A percentile compares a stretch with the other conserved stretches of the same genome.
Conservation (phyloP, 2,888 invertebrate genomes). For the Nebria brevicollis region DNA sequence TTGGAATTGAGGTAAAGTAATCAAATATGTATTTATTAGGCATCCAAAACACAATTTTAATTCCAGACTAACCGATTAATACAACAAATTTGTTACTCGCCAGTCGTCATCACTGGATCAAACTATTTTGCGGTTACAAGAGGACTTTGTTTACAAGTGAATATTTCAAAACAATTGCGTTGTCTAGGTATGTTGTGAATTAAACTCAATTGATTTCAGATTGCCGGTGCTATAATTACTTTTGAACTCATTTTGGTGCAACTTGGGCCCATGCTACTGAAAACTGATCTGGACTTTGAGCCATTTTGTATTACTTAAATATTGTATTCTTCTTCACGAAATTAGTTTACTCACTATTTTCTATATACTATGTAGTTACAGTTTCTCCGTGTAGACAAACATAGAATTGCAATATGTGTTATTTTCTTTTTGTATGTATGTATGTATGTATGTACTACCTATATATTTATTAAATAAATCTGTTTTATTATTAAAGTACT, state of each 20-base stretch:
- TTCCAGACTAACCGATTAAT: slow-evolving; percentile 33
- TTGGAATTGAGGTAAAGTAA: slow-evolving; percentile 60
- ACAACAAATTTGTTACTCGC: slow-evolving; percentile 33
- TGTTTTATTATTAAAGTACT: too few species aligned
- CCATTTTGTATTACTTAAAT: slow-evolving; percentile 20
- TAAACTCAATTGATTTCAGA: slow-evolving; percentile 51
- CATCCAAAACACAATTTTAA: neutral
- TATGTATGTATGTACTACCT: too few species aligned
- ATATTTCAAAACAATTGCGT: neutral
- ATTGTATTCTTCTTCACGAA: neutral
- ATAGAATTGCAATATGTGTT: too few species aligned
- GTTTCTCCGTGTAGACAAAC: too few species aligned
- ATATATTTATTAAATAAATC: too few species aligned
- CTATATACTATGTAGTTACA: too few species aligned
- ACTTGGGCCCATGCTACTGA: slow-evolving; percentile 49
- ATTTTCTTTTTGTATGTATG: too few species aligned
- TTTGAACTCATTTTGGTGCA: slow-evolving; percentile 57
- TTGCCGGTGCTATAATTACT: slow-evolving; percentile 57
- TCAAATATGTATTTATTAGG: neutral
- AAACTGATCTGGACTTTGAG: slow-evolving; percentile 18
- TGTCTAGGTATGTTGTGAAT: neutral
- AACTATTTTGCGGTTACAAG: slow-evolving; percentile 42
- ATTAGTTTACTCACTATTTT: too few species aligned
- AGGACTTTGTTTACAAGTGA: slow-evolving; percentile 34
- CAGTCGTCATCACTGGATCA: slow-evolving; percentile 35